A percentile compares a stretch with the other conserved stretches of the same genome.
Evolutionary conservation across 2,113 vertebrate genomes (phyloP).

Genomic region (Gymnorhina tibicen): DNA sequence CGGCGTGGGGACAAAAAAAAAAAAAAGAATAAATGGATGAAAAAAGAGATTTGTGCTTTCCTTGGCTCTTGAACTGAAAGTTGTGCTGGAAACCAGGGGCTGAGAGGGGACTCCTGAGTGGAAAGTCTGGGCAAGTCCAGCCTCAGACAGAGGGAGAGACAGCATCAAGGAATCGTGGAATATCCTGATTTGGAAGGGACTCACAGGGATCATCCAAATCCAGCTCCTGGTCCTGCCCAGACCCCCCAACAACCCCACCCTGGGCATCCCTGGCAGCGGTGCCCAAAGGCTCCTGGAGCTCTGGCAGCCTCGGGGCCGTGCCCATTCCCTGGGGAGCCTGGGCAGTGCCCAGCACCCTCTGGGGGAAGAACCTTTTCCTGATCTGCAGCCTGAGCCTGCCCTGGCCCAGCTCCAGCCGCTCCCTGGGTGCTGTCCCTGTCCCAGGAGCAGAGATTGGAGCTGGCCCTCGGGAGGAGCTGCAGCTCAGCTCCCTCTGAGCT

Average conservation of each 20-base stretch:
- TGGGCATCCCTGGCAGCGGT: neutral
- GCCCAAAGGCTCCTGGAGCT: neutral
- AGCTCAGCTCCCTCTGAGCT: neutral
- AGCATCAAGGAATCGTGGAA: neutral
- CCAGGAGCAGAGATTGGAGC: fast-evolving
- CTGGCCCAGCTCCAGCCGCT: neutral
- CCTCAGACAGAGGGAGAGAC: neutral
- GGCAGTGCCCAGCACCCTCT: neutral
- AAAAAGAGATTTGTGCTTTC: neutral
- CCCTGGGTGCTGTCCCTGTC: neutral
- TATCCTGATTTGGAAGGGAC: fast-evolving
- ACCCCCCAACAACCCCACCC: fast-evolving
- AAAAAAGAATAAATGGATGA: too few species aligned
- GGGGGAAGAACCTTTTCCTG: neutral
- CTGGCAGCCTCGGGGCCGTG: neutral
- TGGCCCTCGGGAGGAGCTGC: fast-evolving
- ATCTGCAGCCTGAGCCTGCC: neutral
- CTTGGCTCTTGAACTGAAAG: neutral
- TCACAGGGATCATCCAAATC: fast-evolving
- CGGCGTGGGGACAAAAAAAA: fast-evolving
- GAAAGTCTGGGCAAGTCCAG: neutral
- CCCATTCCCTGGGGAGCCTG: neutral
- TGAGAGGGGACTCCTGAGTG: neutral
- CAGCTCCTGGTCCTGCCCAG: fast-evolving
- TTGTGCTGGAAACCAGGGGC: neutral